Conservation (phyloP, 2,888 invertebrate genomes). For the Eupithecia subfuscata region DNA sequence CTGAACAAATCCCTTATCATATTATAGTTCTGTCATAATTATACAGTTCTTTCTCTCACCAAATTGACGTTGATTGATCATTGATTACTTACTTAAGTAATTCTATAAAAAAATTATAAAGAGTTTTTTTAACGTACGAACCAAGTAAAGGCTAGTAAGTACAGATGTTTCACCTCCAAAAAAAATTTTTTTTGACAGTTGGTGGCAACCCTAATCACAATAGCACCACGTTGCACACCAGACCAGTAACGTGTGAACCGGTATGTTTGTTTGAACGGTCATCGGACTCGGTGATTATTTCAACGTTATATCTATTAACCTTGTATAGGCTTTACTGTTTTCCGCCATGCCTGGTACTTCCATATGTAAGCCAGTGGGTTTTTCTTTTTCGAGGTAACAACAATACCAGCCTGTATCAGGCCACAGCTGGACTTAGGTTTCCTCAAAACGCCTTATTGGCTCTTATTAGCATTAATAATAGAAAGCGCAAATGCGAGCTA, state of each 20-base stretch:
- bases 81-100: too few relatives aligned
- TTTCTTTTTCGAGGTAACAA: neutral
- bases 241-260: slow-evolving; percentile 33
- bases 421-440: neutral
- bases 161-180: neutral
- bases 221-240: slow-evolving; percentile 18
- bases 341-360: neutral
- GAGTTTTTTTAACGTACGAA: too few relatives aligned
- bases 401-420: neutral
- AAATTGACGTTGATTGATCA: too few relatives aligned
- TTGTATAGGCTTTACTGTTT: slow-evolving; percentile 15
- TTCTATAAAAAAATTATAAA: too few relatives aligned
- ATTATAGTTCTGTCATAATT: too few relatives aligned
- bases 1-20: too few relatives aligned
- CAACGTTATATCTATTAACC: slow-evolving; percentile 38
- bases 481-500: too few relatives aligned
- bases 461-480: too few relatives aligned
- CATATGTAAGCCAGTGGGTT: too few relatives aligned
- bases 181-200: neutral
- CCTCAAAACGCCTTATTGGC: neutral
- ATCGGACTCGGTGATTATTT: slow-evolving; percentile 39
- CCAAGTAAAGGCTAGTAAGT: too few relatives aligned
- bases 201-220: slow-evolving; percentile 28
- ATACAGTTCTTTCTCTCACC: too few relatives aligned
- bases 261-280: slow-evolving; percentile 27